These are phyloP conservation scores for Diceros bicornis DNA, from an alignment of 2,797 vertebrate species.

Conservation along the genomic window DNA sequence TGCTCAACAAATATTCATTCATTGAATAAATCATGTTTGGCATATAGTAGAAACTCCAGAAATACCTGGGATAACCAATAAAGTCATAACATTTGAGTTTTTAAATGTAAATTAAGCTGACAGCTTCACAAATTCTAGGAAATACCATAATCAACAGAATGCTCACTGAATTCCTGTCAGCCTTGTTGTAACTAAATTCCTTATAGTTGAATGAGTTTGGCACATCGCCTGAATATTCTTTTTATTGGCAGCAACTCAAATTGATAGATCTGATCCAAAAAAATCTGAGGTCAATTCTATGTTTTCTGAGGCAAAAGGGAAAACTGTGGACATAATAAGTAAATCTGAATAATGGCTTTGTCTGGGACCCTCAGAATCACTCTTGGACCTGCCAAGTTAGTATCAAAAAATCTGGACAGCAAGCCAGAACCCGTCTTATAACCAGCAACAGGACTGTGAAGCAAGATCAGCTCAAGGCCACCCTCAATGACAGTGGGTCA, in stretches of 20 bases:
- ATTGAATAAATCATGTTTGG: neutral
- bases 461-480: neutral
- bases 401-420: neutral
- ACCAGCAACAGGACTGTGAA: neutral
- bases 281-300: neutral
- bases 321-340: neutral
- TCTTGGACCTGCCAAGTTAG: neutral
- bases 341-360: neutral
- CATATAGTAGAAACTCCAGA: neutral
- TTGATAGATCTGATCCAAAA: neutral
- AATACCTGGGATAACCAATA: neutral
- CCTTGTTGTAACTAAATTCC: neutral
- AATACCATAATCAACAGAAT: neutral
- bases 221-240: neutral
- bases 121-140: neutral
- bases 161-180: neutral
- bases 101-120: neutral
- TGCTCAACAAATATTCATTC: neutral
- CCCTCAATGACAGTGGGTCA: neutral
- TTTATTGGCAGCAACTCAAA: constrained; percentile 9
- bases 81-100: neutral
- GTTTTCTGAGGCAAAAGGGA: neutral
- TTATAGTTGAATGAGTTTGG: neutral
- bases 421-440: neutral
- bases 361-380: neutral